Percentiles rank a stretch among this genome's conserved stretches.
phyloP scores from a whole-genome alignment of 2,797 vertebrate species.

The Chromobotia macracanthus region DNA sequence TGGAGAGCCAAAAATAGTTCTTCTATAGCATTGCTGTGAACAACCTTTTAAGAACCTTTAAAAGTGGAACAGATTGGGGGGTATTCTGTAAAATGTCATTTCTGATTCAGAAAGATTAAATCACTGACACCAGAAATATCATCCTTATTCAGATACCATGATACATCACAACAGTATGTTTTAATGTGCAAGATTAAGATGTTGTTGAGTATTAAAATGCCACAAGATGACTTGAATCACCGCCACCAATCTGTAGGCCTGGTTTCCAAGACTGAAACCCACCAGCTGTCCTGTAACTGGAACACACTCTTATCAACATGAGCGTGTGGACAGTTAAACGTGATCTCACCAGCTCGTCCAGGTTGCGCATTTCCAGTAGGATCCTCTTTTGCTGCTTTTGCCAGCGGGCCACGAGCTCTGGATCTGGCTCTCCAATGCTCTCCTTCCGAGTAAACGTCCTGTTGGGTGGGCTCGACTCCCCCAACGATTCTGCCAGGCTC shows the following conservation, averaged over 20 bases:
- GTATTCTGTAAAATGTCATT: too few species aligned
- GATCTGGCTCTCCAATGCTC: slow-evolving; percentile 64
- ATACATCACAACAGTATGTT: not conserved
- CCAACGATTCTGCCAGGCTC: slow-evolving; percentile 63
- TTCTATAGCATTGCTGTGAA: too few species aligned
- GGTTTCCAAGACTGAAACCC: not conserved
- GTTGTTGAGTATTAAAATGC: not conserved
- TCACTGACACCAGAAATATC: not conserved
- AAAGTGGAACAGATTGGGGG: not conserved
- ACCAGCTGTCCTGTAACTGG: not conserved
- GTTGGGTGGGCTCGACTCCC: slow-evolving; percentile 63
- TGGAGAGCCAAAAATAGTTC: too few species aligned
- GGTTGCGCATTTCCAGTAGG: slow-evolving; percentile 88
- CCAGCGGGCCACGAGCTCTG: slow-evolving; percentile 69
- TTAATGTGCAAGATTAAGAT: not conserved
- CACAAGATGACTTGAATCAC: not conserved
- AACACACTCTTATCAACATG: too few species aligned
- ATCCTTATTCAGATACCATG: not conserved
- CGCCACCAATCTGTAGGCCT: not conserved
- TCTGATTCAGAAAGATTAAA: too few species aligned
- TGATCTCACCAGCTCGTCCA: slow-evolving; percentile 93
- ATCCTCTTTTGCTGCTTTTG: slow-evolving; percentile 83
- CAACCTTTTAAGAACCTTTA: too few species aligned
- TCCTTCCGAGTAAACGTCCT: slow-evolving; percentile 69
- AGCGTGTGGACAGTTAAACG: not conserved